Conservation (phyloP, 2,113 vertebrate genomes). For the Phrynosoma platyrhinos region DNA sequence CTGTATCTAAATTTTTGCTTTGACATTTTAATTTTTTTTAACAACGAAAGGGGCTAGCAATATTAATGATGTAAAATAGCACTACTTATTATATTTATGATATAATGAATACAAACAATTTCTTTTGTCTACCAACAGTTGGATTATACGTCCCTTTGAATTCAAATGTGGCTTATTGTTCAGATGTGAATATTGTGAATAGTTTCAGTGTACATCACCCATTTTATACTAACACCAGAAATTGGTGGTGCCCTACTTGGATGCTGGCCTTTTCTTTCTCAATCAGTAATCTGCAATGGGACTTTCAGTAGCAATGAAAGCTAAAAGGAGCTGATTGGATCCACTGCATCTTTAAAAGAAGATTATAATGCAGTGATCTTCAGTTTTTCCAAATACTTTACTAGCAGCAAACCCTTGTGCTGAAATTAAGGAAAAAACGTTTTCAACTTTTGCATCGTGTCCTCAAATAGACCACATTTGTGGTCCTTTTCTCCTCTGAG, state of each 20-base stretch:
- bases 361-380: not conserved
- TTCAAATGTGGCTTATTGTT: not conserved
- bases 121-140: not conserved
- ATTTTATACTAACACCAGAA: too few relatives aligned
- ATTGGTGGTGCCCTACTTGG: not conserved
- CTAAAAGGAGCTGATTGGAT: not conserved
- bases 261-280: too few relatives aligned
- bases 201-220: not conserved
- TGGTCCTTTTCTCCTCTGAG: too few relatives aligned
- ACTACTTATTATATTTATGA: not conserved
- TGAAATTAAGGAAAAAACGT: too few relatives aligned
- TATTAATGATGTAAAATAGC: not conserved
- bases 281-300: not conserved
- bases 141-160: not conserved
- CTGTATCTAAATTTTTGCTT: constrained; percentile 19
- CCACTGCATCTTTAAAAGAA: not conserved
- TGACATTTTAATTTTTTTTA: not conserved
- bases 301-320: not conserved
- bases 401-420: too few relatives aligned
- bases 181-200: not conserved
- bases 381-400: not conserved
- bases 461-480: too few relatives aligned
- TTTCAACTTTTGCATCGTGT: too few relatives aligned
- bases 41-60: constrained; percentile 14
- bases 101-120: not conserved